Evolutionary conservation across 2,113 vertebrate species (phyloP).

Genomic region (Sinocyclocheilus maitianheensis): DNA sequence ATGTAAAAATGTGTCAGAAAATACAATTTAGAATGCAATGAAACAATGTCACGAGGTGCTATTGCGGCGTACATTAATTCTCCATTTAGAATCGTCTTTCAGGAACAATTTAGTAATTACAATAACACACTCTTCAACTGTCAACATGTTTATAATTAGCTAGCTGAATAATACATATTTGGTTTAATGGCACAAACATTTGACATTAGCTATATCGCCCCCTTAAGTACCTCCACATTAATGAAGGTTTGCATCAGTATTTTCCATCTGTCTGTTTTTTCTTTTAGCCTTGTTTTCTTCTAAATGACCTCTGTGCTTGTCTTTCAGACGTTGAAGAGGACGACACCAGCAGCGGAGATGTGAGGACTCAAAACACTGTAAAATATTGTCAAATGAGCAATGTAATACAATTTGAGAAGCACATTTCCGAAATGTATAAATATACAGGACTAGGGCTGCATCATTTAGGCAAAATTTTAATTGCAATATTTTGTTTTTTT

Average conservation of each 20-base stretch:
- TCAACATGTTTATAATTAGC: background rate
- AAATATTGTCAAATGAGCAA: background rate
- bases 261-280: constrained; percentile 54
- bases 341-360: constrained; percentile 89
- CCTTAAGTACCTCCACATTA: background rate
- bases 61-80: background rate
- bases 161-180: background rate
- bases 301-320: constrained; percentile 15
- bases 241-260: background rate
- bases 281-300: constrained; percentile 48
- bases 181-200: background rate
- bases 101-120: background rate
- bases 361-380: constrained; percentile 61
- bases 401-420: background rate
- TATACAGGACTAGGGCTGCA: background rate
- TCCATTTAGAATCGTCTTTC: background rate
- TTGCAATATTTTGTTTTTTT: background rate
- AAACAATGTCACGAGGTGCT: background rate
- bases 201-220: background rate
- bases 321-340: constrained; percentile 83
- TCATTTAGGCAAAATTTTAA: background rate
- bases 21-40: background rate
- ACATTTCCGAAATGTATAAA: background rate
- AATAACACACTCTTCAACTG: background rate
- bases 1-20: background rate